A percentile compares a stretch with the other conserved stretches of the same genome.
Conservation (phyloP, 2,113 vertebrate species). For the Amphiprion percula region DNA sequence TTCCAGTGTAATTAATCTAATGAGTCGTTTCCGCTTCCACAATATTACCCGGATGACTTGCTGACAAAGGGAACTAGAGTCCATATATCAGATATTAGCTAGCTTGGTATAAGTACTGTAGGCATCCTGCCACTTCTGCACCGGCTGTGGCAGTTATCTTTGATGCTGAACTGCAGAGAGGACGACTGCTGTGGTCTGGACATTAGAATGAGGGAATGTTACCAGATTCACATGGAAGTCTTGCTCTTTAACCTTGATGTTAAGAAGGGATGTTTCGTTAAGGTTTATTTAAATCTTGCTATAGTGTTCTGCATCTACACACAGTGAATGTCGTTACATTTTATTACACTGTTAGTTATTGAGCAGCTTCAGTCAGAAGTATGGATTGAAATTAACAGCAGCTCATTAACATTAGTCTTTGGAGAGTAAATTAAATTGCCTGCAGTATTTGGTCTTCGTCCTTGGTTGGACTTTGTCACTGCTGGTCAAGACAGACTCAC, state of each 20-base stretch:
- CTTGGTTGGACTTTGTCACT: constrained; percentile 11
- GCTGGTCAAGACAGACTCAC: not conserved
- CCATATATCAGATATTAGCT: constrained; percentile 38
- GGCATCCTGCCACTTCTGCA: constrained; percentile 11
- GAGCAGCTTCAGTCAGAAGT: constrained; percentile 3
- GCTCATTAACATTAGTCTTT: constrained; percentile 34
- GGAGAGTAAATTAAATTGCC: constrained; percentile 17
- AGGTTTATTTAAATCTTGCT: constrained; percentile 7
- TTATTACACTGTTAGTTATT: not conserved
- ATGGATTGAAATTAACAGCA: constrained; percentile 8
- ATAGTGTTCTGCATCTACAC: not conserved
- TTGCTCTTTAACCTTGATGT: not conserved
- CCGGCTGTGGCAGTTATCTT: not conserved
- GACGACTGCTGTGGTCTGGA: not conserved
- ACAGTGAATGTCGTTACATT: constrained; percentile 14
- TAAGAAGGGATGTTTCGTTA: not conserved
- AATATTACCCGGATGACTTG: constrained; percentile 37
- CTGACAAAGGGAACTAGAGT: constrained; percentile 45
- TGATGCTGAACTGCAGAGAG: constrained; percentile 1
- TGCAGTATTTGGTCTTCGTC: not conserved
- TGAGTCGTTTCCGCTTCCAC: constrained; percentile 49
- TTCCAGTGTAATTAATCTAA: constrained; percentile 62
- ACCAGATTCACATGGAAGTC: not conserved
- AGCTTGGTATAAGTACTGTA: not conserved
- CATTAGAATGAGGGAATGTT: not conserved